A percentile compares a stretch with the other conserved stretches of the same genome.
phyloP scores from a whole-genome alignment of 2,113 vertebrate genomes.

The Macrotis lagotis region DNA sequence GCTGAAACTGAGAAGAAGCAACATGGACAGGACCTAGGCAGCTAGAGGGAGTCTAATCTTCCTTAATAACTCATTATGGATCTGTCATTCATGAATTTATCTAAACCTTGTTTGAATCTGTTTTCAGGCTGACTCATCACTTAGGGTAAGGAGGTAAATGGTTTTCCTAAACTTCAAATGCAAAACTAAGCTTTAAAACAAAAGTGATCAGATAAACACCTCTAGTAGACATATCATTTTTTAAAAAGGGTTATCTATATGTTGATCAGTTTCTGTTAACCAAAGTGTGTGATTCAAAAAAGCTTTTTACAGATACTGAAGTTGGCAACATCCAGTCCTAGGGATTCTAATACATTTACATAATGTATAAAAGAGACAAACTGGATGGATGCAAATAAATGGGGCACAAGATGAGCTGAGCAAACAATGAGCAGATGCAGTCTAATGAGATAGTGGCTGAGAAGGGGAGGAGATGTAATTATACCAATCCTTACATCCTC shows the following conservation, averaged over 20 bases:
- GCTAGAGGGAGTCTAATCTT: background rate
- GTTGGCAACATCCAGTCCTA: background rate
- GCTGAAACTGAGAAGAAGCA: background rate
- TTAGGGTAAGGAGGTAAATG: background rate
- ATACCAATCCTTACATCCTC: conserved; percentile 43
- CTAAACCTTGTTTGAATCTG: background rate
- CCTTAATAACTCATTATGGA: background rate
- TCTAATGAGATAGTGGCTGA: conserved; percentile 47
- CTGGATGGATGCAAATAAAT: conserved; percentile 26
- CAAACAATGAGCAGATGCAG: conserved; percentile 51
- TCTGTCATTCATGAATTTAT: background rate
- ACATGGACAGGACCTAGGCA: background rate
- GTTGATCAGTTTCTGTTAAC: background rate
- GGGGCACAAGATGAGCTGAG: conserved; percentile 16
- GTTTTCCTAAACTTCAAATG: background rate
- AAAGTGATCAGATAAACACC: background rate
- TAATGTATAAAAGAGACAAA: conserved; percentile 23
- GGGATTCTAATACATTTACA: fast-evolving
- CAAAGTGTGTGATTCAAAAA: background rate
- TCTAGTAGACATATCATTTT: background rate
- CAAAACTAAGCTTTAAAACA: background rate
- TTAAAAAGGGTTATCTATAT: background rate
- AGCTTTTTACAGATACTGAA: background rate
- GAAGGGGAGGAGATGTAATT: conserved; percentile 59
- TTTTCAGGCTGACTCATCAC: background rate